Percentiles rank a stretch among this genome's conserved stretches.
phyloP scores from a whole-genome alignment of 2,113 vertebrate species.

The Silurus glanis region DNA sequence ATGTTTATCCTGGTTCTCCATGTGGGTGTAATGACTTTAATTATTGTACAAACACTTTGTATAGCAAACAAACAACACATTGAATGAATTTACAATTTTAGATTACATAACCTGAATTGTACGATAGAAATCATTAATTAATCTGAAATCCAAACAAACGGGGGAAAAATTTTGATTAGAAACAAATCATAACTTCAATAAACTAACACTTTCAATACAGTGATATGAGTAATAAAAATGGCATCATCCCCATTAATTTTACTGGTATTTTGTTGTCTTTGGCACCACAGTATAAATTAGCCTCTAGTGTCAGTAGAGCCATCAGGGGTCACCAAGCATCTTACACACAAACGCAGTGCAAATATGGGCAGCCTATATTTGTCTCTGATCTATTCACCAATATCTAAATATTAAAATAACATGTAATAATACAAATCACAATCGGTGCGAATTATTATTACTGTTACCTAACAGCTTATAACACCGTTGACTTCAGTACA shows the following conservation, averaged over 20 bases:
- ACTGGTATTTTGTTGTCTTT: conserved; percentile 20
- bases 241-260: neutral
- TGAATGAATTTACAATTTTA: neutral
- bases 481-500: neutral
- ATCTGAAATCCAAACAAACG: neutral
- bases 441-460: neutral
- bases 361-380: neutral
- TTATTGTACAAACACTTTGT: neutral
- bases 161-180: too few species aligned
- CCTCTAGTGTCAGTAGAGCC: neutral
- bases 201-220: neutral
- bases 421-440: neutral
- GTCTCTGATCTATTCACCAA: neutral
- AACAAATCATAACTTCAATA: too few species aligned
- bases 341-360: neutral
- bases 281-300: neutral
- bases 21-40: neutral
- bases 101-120: neutral
- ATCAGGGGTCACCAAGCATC: neutral
- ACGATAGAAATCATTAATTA: neutral
- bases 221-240: neutral
- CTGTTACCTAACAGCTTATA: conserved; percentile 1
- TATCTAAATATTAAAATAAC: neutral
- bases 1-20: neutral
- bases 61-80: neutral